Evolutionary conservation across 1,140 invertebrate genomes (phyloP), one percentile per base, ranked within the genome.

Genomic region (Drosophila littoralis): DNA sequence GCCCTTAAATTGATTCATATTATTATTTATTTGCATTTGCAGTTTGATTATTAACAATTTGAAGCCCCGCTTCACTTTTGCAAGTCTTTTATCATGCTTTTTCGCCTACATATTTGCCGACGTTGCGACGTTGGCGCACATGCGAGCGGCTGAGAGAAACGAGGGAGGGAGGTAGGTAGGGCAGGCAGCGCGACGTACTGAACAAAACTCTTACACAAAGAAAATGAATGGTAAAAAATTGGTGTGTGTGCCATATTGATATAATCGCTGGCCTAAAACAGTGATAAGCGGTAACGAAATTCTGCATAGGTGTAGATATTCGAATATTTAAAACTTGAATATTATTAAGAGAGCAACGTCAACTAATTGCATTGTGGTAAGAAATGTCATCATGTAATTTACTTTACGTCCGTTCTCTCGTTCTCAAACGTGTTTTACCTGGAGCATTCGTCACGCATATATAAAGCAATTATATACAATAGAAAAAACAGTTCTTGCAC

Each of bases 311-410:
- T 28, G 4, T 5, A 33, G 8, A 35, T 46, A 36, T 51, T 28
- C 17, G 12, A 7, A 54, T 8, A 9, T 1, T 8, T 32, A 7
- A 17, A 40, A 45, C 1, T 46, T 43, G 2, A 7, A 58, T 61
- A 36, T 42, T 15, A 12, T 35, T 46, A 33, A 22, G 48, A 48
- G 12, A 43, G 66, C 71, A 61, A 71, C 68, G 63, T 72, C 67
- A 65, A 69, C 52, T 36, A 42, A 54, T 69, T 75, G 58, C 57
- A 69, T 75, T 63, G 42, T 52, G 48, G 61, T 76, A 57, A 43
- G 5, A 76, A 54, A 65, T 85, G 66, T 75, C 81, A 82, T 82
- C 69, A 84, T 84, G 75, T 85, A 86, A 85, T 81, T 78, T 71
- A 55, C 46, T 77, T 84, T 10, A 70, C 28, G 46, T 50, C 22